These are phyloP conservation scores for Amblyopsis hoosieri DNA, from an alignment of 2,797 vertebrate species.

Conservation along the genomic window DNA sequence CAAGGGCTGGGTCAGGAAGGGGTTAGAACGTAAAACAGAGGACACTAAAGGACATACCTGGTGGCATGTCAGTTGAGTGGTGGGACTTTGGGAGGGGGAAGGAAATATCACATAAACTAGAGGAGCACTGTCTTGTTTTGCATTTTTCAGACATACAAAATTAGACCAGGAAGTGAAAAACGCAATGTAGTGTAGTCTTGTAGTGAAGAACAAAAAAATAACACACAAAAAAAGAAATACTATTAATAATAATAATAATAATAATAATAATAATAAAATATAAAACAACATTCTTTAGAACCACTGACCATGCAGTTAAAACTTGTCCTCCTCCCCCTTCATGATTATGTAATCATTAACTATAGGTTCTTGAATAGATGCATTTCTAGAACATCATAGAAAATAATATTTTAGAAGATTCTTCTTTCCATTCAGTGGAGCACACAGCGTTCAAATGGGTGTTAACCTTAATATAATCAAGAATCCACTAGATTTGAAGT, in stretches of 20 bases:
- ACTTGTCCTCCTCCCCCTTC: conserved; percentile 5
- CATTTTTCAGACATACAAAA: conserved; percentile 72
- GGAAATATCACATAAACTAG: conserved; percentile 73
- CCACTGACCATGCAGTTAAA: conserved; percentile 55
- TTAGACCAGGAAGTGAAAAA: conserved; percentile 65
- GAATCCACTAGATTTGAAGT: conserved; percentile 43
- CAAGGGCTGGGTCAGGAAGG: conserved; percentile 59
- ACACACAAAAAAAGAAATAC: too few species aligned
- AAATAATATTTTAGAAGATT: not conserved
- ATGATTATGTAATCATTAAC: conserved; percentile 23
- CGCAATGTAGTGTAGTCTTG: conserved; percentile 45
- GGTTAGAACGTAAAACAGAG: conserved; percentile 75
- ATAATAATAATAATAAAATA: too few species aligned
- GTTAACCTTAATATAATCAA: conserved; percentile 26
- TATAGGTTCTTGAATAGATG: too few species aligned
- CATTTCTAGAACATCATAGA: too few species aligned
- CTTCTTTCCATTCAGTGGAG: not conserved
- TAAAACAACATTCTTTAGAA: conserved; percentile 50
- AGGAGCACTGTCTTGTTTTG: conserved; percentile 71
- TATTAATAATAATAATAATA: too few species aligned
- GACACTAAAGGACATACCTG: conserved; percentile 53
- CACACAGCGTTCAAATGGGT: not conserved
- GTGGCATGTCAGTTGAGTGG: conserved; percentile 44
- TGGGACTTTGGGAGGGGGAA: conserved; percentile 30
- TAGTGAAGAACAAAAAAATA: conserved; percentile 54